These are phyloP conservation scores for Podarcis siculus DNA, from an alignment of 2,797 vertebrate genomes.

Conservation along the genomic window DNA sequence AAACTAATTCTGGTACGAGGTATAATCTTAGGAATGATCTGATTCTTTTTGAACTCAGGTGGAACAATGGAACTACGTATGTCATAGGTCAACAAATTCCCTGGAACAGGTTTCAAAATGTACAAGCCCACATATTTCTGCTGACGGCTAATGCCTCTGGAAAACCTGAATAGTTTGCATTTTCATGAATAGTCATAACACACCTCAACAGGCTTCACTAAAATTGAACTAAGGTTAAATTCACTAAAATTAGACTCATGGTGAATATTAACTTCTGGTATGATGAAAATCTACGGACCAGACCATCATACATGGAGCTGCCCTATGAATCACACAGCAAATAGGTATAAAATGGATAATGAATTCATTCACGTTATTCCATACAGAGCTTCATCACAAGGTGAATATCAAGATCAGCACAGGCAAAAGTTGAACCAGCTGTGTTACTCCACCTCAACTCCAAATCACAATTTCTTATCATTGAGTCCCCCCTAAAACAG, in stretches of 20 bases:
- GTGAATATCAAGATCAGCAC: too few relatives aligned
- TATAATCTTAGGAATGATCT: neutral
- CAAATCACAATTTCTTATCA: neutral
- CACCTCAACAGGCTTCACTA: neutral
- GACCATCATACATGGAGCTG: neutral
- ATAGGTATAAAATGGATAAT: neutral
- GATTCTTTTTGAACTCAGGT: constrained; percentile 11
- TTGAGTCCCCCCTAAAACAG: neutral
- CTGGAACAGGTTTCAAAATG: neutral
- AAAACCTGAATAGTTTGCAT: neutral
- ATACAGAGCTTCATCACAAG: neutral
- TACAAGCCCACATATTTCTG: neutral
- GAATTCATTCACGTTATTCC: neutral
- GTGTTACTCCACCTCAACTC: neutral
- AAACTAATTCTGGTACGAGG: neutral
- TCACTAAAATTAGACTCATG: neutral
- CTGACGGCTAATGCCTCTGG: neutral
- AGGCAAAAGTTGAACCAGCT: too few relatives aligned
- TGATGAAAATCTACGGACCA: neutral
- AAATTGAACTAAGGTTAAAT: neutral
- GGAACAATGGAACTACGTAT: fast-evolving
- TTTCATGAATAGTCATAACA: neutral
- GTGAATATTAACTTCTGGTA: neutral
- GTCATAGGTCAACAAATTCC: neutral
- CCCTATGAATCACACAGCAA: neutral